A percentile compares a stretch with the other conserved stretches of the same genome.
Evolutionary conservation across 2,797 vertebrate genomes (phyloP).

Genomic region (Acridotheres tristis): DNA sequence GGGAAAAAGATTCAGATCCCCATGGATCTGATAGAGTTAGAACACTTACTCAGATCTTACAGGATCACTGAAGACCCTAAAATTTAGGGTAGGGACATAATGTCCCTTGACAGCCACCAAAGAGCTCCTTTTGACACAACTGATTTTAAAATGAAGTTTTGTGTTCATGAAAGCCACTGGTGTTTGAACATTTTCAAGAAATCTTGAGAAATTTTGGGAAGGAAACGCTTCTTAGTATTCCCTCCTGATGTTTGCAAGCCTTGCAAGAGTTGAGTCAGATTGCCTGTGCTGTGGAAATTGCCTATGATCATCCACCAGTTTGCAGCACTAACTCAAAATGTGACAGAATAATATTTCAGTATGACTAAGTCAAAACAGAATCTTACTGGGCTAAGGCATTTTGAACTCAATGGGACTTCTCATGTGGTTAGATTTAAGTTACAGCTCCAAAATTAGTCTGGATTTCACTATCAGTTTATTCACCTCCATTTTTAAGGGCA

Average conservation of each 20-base stretch:
- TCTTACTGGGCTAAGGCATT: background rate
- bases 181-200: background rate
- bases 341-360: background rate
- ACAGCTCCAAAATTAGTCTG: background rate
- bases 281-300: background rate
- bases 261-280: background rate
- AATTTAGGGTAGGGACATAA: background rate
- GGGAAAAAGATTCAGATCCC: background rate
- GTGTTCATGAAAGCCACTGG: background rate
- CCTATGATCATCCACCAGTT: background rate
- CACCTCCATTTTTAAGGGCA: background rate
- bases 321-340: background rate
- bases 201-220: background rate
- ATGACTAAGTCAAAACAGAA: background rate
- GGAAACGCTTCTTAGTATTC: background rate
- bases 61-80: background rate
- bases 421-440: background rate
- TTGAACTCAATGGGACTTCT: background rate
- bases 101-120: background rate
- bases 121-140: background rate
- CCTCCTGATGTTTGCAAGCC: background rate
- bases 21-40: background rate
- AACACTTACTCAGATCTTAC: background rate
- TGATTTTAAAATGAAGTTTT: background rate
- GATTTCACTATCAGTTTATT: background rate